phyloP scores from a whole-genome alignment of 2,797 vertebrate genomes.

The Setipinna tenuifilis region DNA sequence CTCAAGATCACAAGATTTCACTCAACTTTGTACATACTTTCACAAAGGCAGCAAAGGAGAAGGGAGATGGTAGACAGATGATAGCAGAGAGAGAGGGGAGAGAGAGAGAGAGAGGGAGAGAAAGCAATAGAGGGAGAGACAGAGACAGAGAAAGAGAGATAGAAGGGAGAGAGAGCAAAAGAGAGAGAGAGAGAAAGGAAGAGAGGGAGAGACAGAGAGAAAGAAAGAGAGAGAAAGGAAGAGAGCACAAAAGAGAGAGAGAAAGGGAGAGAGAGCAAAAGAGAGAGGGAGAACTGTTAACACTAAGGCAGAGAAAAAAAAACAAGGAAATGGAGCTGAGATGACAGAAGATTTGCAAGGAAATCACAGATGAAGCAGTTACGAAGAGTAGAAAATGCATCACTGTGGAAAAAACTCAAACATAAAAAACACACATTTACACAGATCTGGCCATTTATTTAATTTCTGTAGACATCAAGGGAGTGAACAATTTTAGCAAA shows the following conservation, averaged over 20 bases:
- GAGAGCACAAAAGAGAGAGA: slow-evolving; percentile 9
- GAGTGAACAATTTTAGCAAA: background rate
- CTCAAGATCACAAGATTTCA: slow-evolving; percentile 38
- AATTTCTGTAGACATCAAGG: background rate
- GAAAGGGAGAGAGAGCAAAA: too few species aligned
- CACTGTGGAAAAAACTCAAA: background rate
- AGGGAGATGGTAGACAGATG: background rate
- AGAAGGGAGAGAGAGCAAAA: background rate
- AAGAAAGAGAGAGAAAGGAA: slow-evolving; percentile 17
- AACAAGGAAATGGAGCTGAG: background rate
- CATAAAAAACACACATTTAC: background rate
- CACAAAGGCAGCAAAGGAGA: slow-evolving; percentile 21
- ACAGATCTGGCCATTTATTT: background rate
- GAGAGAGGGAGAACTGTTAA: background rate
- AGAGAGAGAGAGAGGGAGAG: slow-evolving; percentile 17
- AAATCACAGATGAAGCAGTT: background rate
- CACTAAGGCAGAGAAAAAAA: background rate
- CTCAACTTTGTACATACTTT: slow-evolving; percentile 37
- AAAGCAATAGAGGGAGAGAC: background rate
- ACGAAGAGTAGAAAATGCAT: background rate
- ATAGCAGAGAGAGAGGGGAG: slow-evolving; percentile 17
- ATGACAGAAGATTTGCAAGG: background rate
- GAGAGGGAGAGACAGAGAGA: too few species aligned
- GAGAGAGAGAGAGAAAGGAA: too few species aligned
- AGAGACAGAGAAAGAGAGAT: background rate